Percentiles rank a stretch among this genome's conserved stretches.
Conservation (phyloP, 2,797 vertebrate species). For the Danio kyathit region DNA sequence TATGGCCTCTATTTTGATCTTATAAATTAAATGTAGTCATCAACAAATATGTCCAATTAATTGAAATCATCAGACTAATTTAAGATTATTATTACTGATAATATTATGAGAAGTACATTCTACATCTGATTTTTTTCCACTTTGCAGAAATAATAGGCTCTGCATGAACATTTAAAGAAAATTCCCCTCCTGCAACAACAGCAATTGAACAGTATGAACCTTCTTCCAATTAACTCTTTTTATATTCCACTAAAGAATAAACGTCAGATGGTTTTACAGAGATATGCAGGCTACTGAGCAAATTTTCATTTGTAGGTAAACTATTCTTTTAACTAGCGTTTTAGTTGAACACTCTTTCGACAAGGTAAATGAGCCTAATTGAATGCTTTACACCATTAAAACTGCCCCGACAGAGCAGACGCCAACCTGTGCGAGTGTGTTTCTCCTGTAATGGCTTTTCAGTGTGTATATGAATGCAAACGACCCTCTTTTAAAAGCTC, state of each 20-base stretch:
- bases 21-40: too few relatives aligned
- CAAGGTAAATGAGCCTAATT: conserved; percentile 53
- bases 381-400: conserved; percentile 51
- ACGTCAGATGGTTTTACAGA: conserved; percentile 2
- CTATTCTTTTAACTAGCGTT: conserved; percentile 31
- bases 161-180: too few relatives aligned
- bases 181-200: too few relatives aligned
- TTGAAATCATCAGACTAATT: too few relatives aligned
- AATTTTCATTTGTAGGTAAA: not conserved
- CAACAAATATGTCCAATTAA: too few relatives aligned
- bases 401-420: conserved; percentile 27
- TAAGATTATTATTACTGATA: too few relatives aligned
- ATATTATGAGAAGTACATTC: too few relatives aligned
- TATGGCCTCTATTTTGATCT: too few relatives aligned
- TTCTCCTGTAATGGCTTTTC: conserved; percentile 48
- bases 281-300: not conserved
- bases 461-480: conserved; percentile 50
- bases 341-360: conserved; percentile 23
- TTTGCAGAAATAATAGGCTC: too few relatives aligned
- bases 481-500: conserved; percentile 48
- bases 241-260: not conserved
- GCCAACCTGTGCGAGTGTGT: conserved; percentile 42
- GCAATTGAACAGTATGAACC: not conserved
- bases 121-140: too few relatives aligned
- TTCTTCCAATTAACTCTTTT: not conserved